phyloP scores from a whole-genome alignment of 2,888 invertebrate species.

The Prosopocoilus inquinatus region DNA sequence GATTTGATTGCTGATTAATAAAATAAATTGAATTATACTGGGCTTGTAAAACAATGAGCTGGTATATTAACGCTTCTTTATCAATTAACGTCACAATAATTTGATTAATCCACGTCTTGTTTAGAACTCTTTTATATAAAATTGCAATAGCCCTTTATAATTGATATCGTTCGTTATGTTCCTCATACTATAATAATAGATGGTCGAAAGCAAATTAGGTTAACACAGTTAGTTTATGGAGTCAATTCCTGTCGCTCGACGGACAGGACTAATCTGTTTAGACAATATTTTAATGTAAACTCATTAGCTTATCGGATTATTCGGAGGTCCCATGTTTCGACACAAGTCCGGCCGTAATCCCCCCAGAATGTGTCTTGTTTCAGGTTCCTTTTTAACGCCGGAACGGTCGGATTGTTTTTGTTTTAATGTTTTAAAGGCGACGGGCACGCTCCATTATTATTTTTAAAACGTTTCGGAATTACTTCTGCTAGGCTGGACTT shows the following conservation, averaged over 20 bases:
- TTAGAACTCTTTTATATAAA: no score
- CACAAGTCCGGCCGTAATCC: conserved; percentile 16
- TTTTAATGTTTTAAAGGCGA: no score
- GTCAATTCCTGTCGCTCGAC: conserved; percentile 21
- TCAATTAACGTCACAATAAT: no score
- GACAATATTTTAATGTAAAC: conserved; percentile 43
- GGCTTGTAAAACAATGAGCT: conserved; percentile 11
- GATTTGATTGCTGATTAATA: conserved; percentile 26
- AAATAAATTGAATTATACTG: conserved; percentile 26
- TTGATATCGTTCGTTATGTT: no score
- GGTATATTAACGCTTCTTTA: conserved; percentile 12
- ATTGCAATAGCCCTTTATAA: no score
- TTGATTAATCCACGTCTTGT: no score
- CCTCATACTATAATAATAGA: neutral
- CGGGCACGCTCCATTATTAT: neutral
- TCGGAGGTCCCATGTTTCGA: conserved; percentile 9
- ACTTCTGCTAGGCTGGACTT: neutral
- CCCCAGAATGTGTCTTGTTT: neutral
- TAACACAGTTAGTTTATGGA: conserved; percentile 13
- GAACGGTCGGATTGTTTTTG: neutral
- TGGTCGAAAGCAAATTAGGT: conserved; percentile 15
- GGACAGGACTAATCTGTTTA: conserved; percentile 35
- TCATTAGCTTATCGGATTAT: conserved; percentile 44
- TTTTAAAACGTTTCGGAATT: neutral
- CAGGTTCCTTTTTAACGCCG: neutral